These are phyloP conservation scores for Drosophila vallismaia DNA, from an alignment of 2,888 invertebrate species.

Conservation along the genomic window DNA sequence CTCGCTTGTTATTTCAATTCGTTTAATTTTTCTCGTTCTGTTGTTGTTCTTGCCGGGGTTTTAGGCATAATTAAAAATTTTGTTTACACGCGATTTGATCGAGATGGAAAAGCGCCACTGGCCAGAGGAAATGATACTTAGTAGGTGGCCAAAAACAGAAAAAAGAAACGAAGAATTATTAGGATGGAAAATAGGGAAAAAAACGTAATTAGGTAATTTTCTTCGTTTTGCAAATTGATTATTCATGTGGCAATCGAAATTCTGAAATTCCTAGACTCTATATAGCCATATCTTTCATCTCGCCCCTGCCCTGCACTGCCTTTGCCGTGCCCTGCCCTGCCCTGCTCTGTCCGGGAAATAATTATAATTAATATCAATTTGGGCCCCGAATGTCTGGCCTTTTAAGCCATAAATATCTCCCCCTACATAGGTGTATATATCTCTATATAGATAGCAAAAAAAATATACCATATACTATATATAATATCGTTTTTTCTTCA, in stretches of 20 bases:
- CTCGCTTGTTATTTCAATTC: neutral
- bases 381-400: slow-evolving; percentile 37
- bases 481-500: slow-evolving; percentile 37
- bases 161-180: neutral
- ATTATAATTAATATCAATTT: slow-evolving; percentile 75
- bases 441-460: slow-evolving; percentile 12
- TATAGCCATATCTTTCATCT: slow-evolving; percentile 20
- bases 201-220: slow-evolving; percentile 26
- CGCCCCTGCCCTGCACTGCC: neutral
- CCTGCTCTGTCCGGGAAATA: slow-evolving; percentile 19
- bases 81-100: slow-evolving; percentile 44
- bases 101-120: neutral
- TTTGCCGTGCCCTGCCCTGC: neutral
- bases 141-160: neutral
- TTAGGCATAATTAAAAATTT: slow-evolving; percentile 60
- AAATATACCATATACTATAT: slow-evolving; percentile 17
- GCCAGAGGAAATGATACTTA: slow-evolving; percentile 4
- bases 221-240: slow-evolving; percentile 53
- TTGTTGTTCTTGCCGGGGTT: slow-evolving; percentile 15
- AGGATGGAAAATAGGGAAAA: neutral
- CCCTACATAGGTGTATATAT: slow-evolving; percentile 2
- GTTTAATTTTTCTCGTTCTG: neutral
- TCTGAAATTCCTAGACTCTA: slow-evolving; percentile 3
- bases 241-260: slow-evolving; percentile 42
- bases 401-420: slow-evolving; percentile 30